Evolutionary conservation across 2,113 vertebrate species (phyloP).

Genomic region (Sinocyclocheilus rhinocerous): DNA sequence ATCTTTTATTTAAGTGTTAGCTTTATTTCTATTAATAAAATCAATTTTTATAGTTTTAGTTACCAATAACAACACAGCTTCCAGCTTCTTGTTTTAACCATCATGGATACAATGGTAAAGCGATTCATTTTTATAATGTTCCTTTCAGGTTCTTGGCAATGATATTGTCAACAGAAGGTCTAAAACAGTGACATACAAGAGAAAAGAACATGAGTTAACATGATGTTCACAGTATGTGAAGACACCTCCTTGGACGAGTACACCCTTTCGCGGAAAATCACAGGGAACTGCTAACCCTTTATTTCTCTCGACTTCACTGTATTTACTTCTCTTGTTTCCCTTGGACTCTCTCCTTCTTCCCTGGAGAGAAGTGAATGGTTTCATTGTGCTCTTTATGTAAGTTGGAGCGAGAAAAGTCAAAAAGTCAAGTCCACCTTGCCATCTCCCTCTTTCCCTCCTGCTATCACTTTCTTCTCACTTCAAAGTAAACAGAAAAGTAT

Average conservation of each 20-base stretch:
- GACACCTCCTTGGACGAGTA: not conserved
- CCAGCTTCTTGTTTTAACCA: not conserved
- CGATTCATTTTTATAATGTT: not conserved
- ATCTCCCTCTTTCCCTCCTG: not conserved
- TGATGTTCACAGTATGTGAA: not conserved
- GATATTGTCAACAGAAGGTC: not conserved
- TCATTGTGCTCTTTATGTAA: conserved; percentile 16
- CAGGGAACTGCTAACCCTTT: not conserved
- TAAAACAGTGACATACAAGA: not conserved
- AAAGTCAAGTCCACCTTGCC: not conserved
- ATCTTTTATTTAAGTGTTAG: not conserved
- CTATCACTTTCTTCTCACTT: conserved; percentile 21
- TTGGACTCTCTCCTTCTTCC: not conserved
- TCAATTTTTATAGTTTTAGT: not conserved
- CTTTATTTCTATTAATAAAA: not conserved
- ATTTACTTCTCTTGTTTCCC: conserved; percentile 15
- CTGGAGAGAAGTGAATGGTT: conserved; percentile 18
- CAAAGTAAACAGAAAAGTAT: conserved; percentile 17
- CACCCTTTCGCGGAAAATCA: conserved; percentile 7
- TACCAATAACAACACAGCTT: not conserved
- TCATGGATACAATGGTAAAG: not conserved
- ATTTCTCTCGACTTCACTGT: not conserved
- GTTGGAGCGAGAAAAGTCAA: not conserved
- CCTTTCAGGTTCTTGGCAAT: not conserved
- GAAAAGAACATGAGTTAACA: not conserved